Conservation (phyloP, 2,797 vertebrate genomes). For the Ptychobarbus kaznakovi region DNA sequence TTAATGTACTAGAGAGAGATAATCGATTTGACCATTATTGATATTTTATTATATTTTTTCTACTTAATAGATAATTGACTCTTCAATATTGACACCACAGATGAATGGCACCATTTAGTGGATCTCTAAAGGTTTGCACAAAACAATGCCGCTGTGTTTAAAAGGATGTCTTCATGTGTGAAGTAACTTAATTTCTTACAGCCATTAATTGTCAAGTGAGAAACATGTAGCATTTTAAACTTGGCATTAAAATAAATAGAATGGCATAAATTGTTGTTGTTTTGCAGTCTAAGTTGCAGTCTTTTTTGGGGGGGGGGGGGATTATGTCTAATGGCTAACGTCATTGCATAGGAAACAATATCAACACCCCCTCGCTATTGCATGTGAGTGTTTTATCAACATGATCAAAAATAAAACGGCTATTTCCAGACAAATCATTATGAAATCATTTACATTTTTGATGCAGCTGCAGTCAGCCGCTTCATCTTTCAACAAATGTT, state of each 20-base stretch:
- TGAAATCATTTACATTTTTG: too few relatives aligned
- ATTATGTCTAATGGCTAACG: neutral
- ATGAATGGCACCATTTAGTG: neutral
- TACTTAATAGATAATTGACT: neutral
- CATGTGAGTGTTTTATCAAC: too few relatives aligned
- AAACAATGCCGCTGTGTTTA: neutral
- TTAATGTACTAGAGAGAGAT: neutral
- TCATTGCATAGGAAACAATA: too few relatives aligned
- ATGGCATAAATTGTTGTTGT: neutral
- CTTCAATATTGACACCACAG: too few relatives aligned
- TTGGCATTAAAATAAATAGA: neutral
- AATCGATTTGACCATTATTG: neutral
- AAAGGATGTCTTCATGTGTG: neutral
- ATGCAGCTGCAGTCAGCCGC: too few relatives aligned
- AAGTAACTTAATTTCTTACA: neutral
- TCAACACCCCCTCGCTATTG: too few relatives aligned
- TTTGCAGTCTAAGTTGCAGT: neutral
- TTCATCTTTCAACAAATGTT: too few relatives aligned
- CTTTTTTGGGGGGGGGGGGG: too few relatives aligned
- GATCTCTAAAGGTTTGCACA: slow-evolving; percentile 1
- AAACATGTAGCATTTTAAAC: neutral
- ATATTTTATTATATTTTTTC: neutral
- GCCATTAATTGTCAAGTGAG: neutral
- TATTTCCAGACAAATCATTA: too few relatives aligned
- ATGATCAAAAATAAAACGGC: too few relatives aligned